These are phyloP conservation scores for Hippocampus mohnikei DNA, from an alignment of 2,113 vertebrate species.

Conservation along the genomic window DNA sequence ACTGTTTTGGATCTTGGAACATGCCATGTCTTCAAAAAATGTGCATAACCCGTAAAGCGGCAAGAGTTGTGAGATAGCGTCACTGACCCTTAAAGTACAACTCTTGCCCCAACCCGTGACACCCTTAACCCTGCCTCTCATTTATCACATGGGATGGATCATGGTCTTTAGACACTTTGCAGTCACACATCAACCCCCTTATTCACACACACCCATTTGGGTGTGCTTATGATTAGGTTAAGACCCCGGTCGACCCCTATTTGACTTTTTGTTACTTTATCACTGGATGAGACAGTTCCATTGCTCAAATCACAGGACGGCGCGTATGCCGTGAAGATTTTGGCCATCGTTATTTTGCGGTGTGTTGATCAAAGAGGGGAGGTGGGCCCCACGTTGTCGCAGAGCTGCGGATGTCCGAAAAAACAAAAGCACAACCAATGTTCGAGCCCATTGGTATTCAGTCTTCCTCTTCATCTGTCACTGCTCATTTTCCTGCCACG, in stretches of 20 bases:
- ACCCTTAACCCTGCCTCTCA: constrained; percentile 57
- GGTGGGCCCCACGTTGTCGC: constrained; percentile 17
- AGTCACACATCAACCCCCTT: constrained; percentile 46
- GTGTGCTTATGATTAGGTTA: constrained; percentile 46
- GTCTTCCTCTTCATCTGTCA: constrained; percentile 42
- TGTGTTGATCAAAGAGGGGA: constrained; percentile 31
- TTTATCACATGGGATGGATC: constrained; percentile 64
- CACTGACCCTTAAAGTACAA: constrained; percentile 45
- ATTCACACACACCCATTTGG: constrained; percentile 47
- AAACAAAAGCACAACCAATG: constrained; percentile 54
- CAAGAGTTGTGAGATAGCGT: constrained; percentile 28
- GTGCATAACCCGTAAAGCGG: constrained; percentile 14
- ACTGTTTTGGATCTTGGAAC: background rate
- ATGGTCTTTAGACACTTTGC: constrained; percentile 49
- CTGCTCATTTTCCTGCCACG: constrained; percentile 61
- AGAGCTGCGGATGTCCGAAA: constrained; percentile 44
- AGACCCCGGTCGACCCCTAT: constrained; percentile 56
- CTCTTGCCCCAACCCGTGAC: constrained; percentile 19
- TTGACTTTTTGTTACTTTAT: constrained; percentile 46
- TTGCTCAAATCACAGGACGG: constrained; percentile 14
- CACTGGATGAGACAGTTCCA: constrained; percentile 41
- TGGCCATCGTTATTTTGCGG: background rate
- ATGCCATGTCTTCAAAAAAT: constrained; percentile 9
- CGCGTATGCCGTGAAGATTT: constrained; percentile 7
- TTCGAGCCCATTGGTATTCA: constrained; percentile 57